A percentile compares a stretch with the other conserved stretches of the same genome.
phyloP scores from a whole-genome alignment of 1,140 invertebrate genomes.

The Colletes latitarsis region DNA sequence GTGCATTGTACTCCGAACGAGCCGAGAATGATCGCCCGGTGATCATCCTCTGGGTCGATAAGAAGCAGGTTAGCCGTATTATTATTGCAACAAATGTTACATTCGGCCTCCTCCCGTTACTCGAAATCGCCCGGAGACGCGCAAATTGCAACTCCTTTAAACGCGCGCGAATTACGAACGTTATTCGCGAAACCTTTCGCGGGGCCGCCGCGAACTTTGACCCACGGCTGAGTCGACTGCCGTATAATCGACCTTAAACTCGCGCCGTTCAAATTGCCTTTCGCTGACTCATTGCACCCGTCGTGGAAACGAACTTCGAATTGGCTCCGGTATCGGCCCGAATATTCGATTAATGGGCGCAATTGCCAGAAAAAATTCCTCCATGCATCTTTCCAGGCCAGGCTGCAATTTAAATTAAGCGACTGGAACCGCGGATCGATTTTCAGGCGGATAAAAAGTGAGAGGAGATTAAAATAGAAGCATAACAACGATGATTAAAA shows the following conservation, averaged over 20 bases:
- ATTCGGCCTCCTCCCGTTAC: slow-evolving; percentile 4
- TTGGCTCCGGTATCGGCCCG: background rate
- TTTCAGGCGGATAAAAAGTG: no score
- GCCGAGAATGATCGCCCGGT: no score
- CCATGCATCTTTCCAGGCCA: no score
- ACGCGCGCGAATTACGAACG: background rate
- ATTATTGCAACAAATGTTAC: background rate
- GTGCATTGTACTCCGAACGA: no score
- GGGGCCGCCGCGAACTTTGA: background rate
- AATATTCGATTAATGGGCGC: background rate
- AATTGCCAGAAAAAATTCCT: no score
- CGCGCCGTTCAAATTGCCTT: slow-evolving; percentile 5
- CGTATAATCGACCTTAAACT: slow-evolving; percentile 36
- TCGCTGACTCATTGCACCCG: background rate
- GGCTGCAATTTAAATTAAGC: no score
- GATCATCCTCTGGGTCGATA: no score
- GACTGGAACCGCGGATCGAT: no score
- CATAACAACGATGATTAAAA: no score
- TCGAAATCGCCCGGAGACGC: background rate
- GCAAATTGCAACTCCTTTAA: background rate
- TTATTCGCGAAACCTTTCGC: background rate
- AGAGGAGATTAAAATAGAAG: no score
- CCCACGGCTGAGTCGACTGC: background rate
- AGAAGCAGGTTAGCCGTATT: background rate
- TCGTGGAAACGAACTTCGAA: background rate